A percentile compares a stretch with the other conserved stretches of the same genome.
These are phyloP conservation scores for Murina feae DNA, from an alignment of 2,113 vertebrate species.

Conservation along the genomic window DNA sequence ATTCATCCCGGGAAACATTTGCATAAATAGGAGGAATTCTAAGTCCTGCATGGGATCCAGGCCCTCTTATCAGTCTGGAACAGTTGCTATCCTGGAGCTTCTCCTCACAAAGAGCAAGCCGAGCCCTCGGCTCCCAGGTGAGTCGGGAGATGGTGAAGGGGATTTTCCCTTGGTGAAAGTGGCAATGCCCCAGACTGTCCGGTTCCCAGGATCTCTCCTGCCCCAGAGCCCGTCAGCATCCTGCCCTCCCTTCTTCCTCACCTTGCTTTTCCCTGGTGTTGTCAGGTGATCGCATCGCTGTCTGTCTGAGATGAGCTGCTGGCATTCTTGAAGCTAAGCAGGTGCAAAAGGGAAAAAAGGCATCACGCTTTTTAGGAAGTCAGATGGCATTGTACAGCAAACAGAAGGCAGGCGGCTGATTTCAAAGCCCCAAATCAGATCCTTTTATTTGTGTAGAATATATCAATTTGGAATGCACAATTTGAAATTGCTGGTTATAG, in stretches of 20 bases:
- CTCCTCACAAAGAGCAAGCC: neutral
- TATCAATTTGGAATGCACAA: constrained; percentile 74
- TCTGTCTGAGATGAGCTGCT: constrained; percentile 68
- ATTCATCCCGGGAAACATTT: neutral
- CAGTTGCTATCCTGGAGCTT: accelerated
- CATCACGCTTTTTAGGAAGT: constrained; percentile 73
- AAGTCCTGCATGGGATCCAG: neutral
- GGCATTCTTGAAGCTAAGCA: constrained; percentile 78
- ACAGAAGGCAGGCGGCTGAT: constrained; percentile 76
- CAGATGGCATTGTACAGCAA: constrained; percentile 78
- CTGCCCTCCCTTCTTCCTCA: neutral
- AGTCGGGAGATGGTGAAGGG: neutral
- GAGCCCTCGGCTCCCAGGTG: neutral
- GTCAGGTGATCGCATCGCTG: constrained; percentile 57
- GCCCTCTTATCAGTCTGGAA: neutral
- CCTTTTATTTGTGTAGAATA: constrained; percentile 81
- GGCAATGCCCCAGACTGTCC: accelerated
- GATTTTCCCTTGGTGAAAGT: accelerated
- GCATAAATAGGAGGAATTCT: too few relatives aligned
- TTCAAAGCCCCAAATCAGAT: constrained; percentile 81
- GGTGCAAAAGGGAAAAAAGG: constrained; percentile 74
- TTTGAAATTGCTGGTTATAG: constrained; percentile 78
- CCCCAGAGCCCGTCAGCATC: accelerated
- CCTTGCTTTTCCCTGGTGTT: constrained; percentile 50
- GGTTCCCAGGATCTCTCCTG: neutral